Percentiles rank a stretch among this genome's conserved stretches.
These are phyloP conservation scores for Poliocrania exsul DNA, from an alignment of 2,797 vertebrate genomes.

Conservation along the genomic window DNA sequence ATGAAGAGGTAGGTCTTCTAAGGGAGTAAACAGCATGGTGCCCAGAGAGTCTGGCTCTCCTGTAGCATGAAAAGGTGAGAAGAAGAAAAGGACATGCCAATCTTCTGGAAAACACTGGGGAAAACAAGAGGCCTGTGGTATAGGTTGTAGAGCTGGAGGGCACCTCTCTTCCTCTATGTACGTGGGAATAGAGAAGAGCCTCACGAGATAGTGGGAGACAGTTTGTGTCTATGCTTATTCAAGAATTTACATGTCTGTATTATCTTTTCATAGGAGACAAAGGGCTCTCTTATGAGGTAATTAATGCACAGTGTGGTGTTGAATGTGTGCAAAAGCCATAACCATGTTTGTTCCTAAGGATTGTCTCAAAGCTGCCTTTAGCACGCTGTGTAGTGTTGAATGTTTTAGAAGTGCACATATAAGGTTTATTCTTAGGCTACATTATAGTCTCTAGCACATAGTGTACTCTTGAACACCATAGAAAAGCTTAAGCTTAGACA, in stretches of 20 bases:
- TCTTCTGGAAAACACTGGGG: neutral
- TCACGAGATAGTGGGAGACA: neutral
- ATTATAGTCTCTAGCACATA: neutral
- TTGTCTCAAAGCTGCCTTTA: neutral
- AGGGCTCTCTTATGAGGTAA: neutral
- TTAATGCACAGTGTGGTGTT: neutral
- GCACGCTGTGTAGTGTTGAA: neutral
- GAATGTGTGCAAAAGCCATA: neutral
- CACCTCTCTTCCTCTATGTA: neutral
- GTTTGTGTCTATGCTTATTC: fast-evolving
- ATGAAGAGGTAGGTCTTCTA: neutral
- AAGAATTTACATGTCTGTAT: neutral
- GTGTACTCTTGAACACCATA: neutral
- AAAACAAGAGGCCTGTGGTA: neutral
- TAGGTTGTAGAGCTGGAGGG: neutral
- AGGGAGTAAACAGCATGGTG: neutral
- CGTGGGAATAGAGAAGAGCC: neutral
- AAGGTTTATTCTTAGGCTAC: neutral
- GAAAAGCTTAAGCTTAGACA: neutral
- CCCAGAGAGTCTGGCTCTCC: neutral
- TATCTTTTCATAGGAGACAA: neutral
- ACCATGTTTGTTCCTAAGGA: neutral
- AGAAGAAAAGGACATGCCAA: neutral
- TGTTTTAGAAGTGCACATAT: neutral
- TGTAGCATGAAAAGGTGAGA: neutral